Evolutionary conservation across 2,888 invertebrate genomes (phyloP).

Genomic region (Alentia gelatinosa): DNA sequence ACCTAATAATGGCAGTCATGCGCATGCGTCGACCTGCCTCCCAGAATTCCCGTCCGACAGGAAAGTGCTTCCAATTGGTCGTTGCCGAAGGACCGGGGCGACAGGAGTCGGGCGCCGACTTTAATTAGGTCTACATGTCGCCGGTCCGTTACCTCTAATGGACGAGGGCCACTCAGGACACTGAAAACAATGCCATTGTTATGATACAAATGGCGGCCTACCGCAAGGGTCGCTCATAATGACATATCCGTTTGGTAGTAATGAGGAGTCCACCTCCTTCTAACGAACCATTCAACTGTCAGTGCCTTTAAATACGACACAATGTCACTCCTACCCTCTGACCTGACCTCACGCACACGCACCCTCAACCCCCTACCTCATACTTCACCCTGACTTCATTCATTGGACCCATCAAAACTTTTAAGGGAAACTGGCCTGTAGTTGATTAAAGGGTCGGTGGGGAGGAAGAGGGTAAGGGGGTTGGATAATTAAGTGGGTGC

Average conservation of each 20-base stretch:
- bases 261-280: not conserved
- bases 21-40: too few species aligned
- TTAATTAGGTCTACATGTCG: slow-evolving; percentile 1
- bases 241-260: slow-evolving; percentile 25
- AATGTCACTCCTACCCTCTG: too few species aligned
- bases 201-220: not conserved
- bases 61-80: slow-evolving; percentile 14
- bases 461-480: not conserved
- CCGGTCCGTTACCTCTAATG: not conserved
- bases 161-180: not conserved
- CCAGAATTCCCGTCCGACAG: too few species aligned
- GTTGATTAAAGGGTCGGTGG: not conserved
- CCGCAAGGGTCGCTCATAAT: not conserved
- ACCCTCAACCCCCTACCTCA: too few species aligned
- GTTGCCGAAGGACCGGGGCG: not conserved
- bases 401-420: not conserved
- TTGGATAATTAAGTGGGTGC: not conserved
- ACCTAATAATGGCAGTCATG: too few species aligned
- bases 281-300: not conserved
- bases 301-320: not conserved
- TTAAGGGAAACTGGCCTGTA: not conserved
- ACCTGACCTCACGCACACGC: not conserved
- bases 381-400: not conserved
- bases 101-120: not conserved
- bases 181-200: slow-evolving; percentile 4